Conservation (phyloP, 2,113 vertebrate species). For the Nothobranchius furzeri region DNA sequence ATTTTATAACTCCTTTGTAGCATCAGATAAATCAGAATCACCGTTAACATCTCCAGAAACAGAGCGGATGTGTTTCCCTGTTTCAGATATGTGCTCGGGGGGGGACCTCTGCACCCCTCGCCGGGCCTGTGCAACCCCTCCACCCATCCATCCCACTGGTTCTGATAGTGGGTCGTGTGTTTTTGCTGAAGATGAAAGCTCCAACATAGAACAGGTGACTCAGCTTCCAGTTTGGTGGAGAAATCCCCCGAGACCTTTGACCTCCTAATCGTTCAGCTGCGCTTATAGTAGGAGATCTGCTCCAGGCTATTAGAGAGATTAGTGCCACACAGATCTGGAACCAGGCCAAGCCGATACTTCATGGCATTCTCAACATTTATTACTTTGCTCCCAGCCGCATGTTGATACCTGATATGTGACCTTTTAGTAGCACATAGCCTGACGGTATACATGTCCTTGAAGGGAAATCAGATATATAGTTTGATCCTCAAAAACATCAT, state of each 20-base stretch:
- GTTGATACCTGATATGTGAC: constrained; percentile 49
- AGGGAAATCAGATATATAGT: constrained; percentile 16
- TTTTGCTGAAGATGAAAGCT: constrained; percentile 46
- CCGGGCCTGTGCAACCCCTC: no score
- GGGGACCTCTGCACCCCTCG: no score
- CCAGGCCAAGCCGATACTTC: constrained; percentile 70
- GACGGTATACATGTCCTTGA: background rate
- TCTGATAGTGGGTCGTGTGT: constrained; percentile 22
- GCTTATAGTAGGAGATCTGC: constrained; percentile 75
- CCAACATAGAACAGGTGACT: constrained; percentile 71
- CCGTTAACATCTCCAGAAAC: background rate
- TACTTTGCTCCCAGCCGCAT: constrained; percentile 47
- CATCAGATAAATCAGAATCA: background rate
- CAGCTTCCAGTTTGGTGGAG: constrained; percentile 68
- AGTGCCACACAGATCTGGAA: constrained; percentile 73
- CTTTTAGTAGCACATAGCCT: constrained; percentile 44
- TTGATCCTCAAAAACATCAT: constrained; percentile 4
- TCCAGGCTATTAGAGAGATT: constrained; percentile 73
- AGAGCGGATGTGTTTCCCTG: background rate
- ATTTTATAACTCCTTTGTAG: background rate
- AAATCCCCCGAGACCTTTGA: constrained; percentile 72
- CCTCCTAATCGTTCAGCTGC: constrained; percentile 71
- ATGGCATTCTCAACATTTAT: constrained; percentile 72
- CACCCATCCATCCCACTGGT: background rate
- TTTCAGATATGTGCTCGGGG: no score